These are phyloP conservation scores for Antheraea mylitta DNA, from an alignment of 1,140 invertebrate genomes.

Conservation along the genomic window DNA sequence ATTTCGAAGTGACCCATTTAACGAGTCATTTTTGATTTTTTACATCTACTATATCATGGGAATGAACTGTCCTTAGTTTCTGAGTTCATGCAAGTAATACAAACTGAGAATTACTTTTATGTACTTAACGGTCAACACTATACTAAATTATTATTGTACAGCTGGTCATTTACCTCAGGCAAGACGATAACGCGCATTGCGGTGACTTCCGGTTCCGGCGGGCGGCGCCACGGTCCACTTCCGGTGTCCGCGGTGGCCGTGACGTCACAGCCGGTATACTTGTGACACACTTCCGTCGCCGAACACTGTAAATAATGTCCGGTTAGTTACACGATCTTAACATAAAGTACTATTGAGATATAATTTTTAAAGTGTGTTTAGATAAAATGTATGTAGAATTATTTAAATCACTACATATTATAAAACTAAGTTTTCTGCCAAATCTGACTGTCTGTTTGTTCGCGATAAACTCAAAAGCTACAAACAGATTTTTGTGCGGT, in stretches of 20 bases:
- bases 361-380: too few relatives aligned
- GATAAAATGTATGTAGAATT: too few relatives aligned
- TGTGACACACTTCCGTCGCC: constrained; percentile 56
- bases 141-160: constrained; percentile 18
- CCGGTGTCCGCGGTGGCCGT: constrained; percentile 42
- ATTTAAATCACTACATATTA: too few relatives aligned
- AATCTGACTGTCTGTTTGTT: too few relatives aligned
- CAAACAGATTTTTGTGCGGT: too few relatives aligned
- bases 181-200: constrained; percentile 48
- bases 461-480: too few relatives aligned
- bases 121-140: neutral
- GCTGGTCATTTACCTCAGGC: constrained; percentile 51
- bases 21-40: too few relatives aligned
- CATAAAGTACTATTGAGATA: neutral
- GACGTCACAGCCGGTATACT: constrained; percentile 53
- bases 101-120: neutral
- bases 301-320: constrained; percentile 29
- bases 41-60: too few relatives aligned
- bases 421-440: too few relatives aligned
- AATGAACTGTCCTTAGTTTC: too few relatives aligned
- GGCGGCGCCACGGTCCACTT: constrained; percentile 44
- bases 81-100: neutral
- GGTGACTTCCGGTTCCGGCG: constrained; percentile 58
- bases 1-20: too few relatives aligned
- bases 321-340: neutral